Percentiles rank a stretch among this genome's conserved stretches.
Conservation (phyloP, 2,797 vertebrate species). For the Semaprochilodus insignis region DNA sequence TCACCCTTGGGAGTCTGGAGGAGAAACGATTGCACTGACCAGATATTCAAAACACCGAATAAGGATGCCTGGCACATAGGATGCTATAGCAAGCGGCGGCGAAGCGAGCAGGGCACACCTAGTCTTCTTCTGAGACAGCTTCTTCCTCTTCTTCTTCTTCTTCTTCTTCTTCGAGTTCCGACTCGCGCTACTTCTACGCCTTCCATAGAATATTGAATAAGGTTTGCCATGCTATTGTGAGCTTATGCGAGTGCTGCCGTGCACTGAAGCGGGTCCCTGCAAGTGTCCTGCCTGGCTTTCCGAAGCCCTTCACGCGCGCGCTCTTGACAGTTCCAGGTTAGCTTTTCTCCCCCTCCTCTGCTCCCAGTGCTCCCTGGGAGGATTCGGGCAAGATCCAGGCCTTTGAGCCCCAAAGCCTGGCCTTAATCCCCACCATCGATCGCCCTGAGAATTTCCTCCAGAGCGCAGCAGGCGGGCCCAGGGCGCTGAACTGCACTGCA, state of each 20-base stretch:
- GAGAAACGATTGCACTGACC: slow-evolving; percentile 77
- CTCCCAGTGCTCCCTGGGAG: slow-evolving; percentile 76
- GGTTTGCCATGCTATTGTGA: slow-evolving; percentile 47
- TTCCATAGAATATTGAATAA: slow-evolving; percentile 60
- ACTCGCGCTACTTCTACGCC: slow-evolving; percentile 51
- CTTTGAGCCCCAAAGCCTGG: slow-evolving; percentile 84
- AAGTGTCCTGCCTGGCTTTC: slow-evolving; percentile 59
- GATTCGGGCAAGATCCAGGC: slow-evolving; percentile 81
- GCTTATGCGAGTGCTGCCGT: slow-evolving; percentile 49
- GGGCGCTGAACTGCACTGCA: slow-evolving; percentile 65
- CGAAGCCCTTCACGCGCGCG: slow-evolving; percentile 73
- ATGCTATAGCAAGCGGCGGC: slow-evolving; percentile 43
- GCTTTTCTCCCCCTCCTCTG: slow-evolving; percentile 69
- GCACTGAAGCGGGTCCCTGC: slow-evolving; percentile 60
- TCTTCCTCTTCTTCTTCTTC: slow-evolving; percentile 18
- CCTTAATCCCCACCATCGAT: slow-evolving; percentile 84
- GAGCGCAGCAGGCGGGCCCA: slow-evolving; percentile 73
- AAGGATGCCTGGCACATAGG: slow-evolving; percentile 51
- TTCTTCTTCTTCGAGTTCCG: slow-evolving; percentile 36
- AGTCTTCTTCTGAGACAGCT: slow-evolving; percentile 44
- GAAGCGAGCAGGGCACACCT: slow-evolving; percentile 44
- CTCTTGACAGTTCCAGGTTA: slow-evolving; percentile 86
- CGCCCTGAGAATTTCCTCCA: slow-evolving; percentile 84
- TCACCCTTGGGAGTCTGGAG: slow-evolving; percentile 73
- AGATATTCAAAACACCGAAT: slow-evolving; percentile 62